Evolutionary conservation across 2,888 invertebrate genomes (phyloP).

Genomic region (Hesperia comma): DNA sequence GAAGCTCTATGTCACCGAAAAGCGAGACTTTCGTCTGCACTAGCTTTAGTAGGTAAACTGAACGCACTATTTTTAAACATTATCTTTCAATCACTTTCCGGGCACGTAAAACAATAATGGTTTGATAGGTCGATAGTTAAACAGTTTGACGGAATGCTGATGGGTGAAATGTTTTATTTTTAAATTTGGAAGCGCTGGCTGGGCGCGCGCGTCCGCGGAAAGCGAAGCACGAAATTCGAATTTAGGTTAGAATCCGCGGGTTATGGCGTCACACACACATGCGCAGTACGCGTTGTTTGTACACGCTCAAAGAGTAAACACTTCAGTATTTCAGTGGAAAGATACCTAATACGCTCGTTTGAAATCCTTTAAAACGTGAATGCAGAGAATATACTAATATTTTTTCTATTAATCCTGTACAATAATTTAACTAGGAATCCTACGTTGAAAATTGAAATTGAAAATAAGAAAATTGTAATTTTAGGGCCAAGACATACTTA

Average conservation of each 20-base stretch:
- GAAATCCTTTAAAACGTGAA: too few relatives aligned
- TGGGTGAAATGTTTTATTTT: conserved; percentile 66
- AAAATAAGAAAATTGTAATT: too few relatives aligned
- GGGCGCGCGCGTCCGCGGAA: conserved; percentile 69
- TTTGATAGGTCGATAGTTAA: conserved; percentile 27
- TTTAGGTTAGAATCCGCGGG: conserved; percentile 81
- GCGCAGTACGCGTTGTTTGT: conserved; percentile 57
- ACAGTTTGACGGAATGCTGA: conserved; percentile 39
- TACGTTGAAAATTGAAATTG: too few relatives aligned
- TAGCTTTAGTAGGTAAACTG: conserved; percentile 44
- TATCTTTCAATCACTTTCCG: conserved; percentile 43
- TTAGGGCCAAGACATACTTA: too few relatives aligned
- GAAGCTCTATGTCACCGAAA: conserved; percentile 66
- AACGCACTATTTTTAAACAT: conserved; percentile 69
- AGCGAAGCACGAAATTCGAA: conserved; percentile 75
- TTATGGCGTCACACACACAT: conserved; percentile 74
- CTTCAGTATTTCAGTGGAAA: conserved; percentile 25
- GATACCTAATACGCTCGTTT: too few relatives aligned
- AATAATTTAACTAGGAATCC: too few relatives aligned
- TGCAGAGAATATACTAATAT: too few relatives aligned
- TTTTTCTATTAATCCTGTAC: too few relatives aligned
- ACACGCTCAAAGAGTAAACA: conserved; percentile 46
- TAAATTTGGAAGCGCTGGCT: conserved; percentile 70
- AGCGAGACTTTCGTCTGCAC: conserved; percentile 53
- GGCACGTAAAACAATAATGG: conserved; percentile 35